Percentiles rank a stretch among this genome's conserved stretches.
These are phyloP conservation scores for Rhynchopsitta pachyrhyncha DNA, from an alignment of 2,113 vertebrate species.

Conservation along the genomic window DNA sequence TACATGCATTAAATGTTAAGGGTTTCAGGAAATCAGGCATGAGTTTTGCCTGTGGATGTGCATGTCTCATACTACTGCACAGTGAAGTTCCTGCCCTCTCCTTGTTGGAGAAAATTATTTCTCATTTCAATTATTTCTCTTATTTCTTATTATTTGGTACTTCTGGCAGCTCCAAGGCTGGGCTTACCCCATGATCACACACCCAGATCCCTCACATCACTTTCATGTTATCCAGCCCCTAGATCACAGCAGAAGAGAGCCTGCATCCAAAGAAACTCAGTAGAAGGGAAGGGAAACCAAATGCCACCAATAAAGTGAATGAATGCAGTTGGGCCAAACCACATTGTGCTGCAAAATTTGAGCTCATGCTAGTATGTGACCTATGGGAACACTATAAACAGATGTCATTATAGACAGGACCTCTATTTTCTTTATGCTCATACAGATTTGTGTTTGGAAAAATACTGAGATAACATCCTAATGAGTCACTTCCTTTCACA, in stretches of 20 bases:
- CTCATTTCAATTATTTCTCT: neutral
- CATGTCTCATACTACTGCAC: neutral
- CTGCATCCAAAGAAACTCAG: neutral
- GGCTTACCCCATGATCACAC: neutral
- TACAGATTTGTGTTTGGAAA: neutral
- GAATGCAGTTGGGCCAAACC: neutral
- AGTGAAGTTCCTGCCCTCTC: constrained; percentile 15
- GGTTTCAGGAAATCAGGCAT: neutral
- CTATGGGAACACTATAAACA: neutral
- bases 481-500: neutral
- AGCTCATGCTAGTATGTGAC: neutral
- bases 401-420: fast-evolving
- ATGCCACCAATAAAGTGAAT: neutral
- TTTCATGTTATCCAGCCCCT: neutral
- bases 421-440: neutral
- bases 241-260: neutral
- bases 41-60: neutral
- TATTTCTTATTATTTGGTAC: neutral
- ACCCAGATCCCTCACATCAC: neutral
- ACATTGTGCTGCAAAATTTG: neutral
- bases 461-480: neutral
- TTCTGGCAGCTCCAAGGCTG: neutral
- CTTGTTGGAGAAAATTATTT: neutral
- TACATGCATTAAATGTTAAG: neutral
- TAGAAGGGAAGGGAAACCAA: neutral